phyloP scores from a whole-genome alignment of 2,888 invertebrate genomes.

The Ptychoptera albimana region DNA sequence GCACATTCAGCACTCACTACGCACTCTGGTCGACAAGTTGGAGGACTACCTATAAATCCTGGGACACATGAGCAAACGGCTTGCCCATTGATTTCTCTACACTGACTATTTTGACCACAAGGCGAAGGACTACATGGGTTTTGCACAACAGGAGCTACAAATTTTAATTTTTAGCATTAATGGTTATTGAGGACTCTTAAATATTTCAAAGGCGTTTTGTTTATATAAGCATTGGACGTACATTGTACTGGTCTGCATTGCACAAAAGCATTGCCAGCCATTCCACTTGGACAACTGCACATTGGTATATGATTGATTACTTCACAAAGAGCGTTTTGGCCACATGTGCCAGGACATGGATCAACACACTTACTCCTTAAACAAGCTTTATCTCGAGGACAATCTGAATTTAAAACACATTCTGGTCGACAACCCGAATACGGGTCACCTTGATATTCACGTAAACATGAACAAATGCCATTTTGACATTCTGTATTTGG shows the following conservation, averaged over 20 bases:
- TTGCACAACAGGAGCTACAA: constrained; percentile 8
- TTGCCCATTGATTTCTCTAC: constrained; percentile 43
- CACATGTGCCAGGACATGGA: constrained; percentile 67
- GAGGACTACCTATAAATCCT: constrained; percentile 45
- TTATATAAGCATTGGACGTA: constrained; percentile 11
- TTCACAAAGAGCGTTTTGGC: constrained; percentile 53
- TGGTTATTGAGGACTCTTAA: no score
- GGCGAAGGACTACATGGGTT: constrained; percentile 44
- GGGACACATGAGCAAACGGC: constrained; percentile 53
- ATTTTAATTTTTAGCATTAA: no score
- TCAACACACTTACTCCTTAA: constrained; percentile 55
- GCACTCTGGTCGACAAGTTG: constrained; percentile 54
- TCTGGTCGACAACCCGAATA: constrained; percentile 64
- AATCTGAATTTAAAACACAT: constrained; percentile 61
- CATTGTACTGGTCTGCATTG: constrained; percentile 30
- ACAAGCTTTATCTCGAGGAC: constrained; percentile 51
- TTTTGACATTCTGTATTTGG: constrained; percentile 49
- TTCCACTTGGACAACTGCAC: constrained; percentile 54
- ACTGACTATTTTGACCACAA: constrained; percentile 48
- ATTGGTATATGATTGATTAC: constrained; percentile 64
- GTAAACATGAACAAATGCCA: constrained; percentile 48
- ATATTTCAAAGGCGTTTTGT: no score
- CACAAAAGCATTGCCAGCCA: constrained; percentile 61
- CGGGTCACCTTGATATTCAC: constrained; percentile 58
- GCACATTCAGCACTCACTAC: constrained; percentile 52